phyloP scores from a whole-genome alignment of 2,888 invertebrate species.

The Malthinus seriepunctatus region DNA sequence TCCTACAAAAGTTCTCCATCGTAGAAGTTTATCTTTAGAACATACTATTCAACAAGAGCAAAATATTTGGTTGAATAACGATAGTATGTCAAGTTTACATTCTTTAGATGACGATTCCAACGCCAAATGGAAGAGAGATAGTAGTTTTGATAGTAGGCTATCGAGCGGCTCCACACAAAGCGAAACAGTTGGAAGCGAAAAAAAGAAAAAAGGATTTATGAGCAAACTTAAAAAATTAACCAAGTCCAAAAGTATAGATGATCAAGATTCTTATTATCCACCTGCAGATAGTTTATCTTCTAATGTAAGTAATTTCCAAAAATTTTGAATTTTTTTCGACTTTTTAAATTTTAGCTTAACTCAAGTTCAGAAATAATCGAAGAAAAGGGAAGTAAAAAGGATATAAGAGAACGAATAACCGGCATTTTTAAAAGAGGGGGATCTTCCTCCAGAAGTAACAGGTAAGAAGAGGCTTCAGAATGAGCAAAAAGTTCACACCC shows the following conservation, averaged over 20 bases:
- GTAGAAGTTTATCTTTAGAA: slow-evolving; percentile 74
- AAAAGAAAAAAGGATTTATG: slow-evolving; percentile 78
- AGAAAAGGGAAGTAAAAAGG: slow-evolving; percentile 69
- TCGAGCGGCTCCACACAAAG: slow-evolving; percentile 87
- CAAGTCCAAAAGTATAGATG: slow-evolving; percentile 82
- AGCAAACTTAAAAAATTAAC: slow-evolving; percentile 84
- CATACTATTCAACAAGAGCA: slow-evolving; percentile 65
- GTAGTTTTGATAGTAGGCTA: slow-evolving; percentile 80
- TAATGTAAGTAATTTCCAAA: slow-evolving; percentile 50
- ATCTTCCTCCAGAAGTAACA: slow-evolving; percentile 69
- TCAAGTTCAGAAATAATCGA: slow-evolving; percentile 76
- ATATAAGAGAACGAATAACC: slow-evolving; percentile 77
- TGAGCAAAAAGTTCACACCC: no score
- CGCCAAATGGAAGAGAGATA: slow-evolving; percentile 66
- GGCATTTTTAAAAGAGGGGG: slow-evolving; percentile 79
- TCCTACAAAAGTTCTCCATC: slow-evolving; percentile 58
- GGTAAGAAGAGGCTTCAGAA: no score
- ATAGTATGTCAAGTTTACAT: slow-evolving; percentile 82
- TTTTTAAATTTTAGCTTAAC: slow-evolving; percentile 57
- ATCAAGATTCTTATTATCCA: slow-evolving; percentile 57
- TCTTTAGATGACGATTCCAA: slow-evolving; percentile 60
- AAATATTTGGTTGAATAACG: slow-evolving; percentile 83
- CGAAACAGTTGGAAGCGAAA: slow-evolving; percentile 70
- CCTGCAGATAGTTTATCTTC: slow-evolving; percentile 55
- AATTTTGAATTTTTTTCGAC: background rate